These are phyloP conservation scores for Gnatocerus cornutus DNA, from an alignment of 2,888 invertebrate species.

Conservation along the genomic window DNA sequence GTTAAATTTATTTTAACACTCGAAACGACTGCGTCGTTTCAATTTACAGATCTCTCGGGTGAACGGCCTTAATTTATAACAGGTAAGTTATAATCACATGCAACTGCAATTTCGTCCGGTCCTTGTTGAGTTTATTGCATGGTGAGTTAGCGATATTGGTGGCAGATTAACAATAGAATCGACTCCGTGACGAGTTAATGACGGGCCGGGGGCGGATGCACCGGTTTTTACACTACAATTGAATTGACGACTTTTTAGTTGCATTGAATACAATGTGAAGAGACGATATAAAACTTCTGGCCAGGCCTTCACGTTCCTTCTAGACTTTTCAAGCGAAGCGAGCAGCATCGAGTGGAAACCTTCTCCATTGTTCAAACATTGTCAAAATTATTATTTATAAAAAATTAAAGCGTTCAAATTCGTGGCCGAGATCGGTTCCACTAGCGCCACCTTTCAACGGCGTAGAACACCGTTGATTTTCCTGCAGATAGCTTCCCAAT, in stretches of 20 bases:
- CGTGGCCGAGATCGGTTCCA: too few relatives aligned
- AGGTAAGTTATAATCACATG: slow-evolving; percentile 47
- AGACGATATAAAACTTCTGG: slow-evolving; percentile 14
- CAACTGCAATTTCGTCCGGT: slow-evolving; percentile 46
- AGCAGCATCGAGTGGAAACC: neutral
- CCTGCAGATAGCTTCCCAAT: neutral
- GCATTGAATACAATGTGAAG: slow-evolving; percentile 28
- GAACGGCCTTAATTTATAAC: slow-evolving; percentile 46
- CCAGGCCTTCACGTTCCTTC: slow-evolving; percentile 12
- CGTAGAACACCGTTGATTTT: neutral
- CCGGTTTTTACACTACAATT: slow-evolving; percentile 29
- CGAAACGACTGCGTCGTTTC: slow-evolving; percentile 18
- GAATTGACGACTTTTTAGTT: slow-evolving; percentile 33
- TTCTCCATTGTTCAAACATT: neutral
- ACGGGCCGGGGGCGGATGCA: slow-evolving; percentile 39
- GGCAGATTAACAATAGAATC: slow-evolving; percentile 35
- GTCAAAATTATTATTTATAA: too few relatives aligned
- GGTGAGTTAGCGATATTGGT: slow-evolving; percentile 40
- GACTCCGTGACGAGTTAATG: slow-evolving; percentile 43
- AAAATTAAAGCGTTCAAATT: too few relatives aligned
- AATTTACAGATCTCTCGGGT: slow-evolving; percentile 12
- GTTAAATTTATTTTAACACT: slow-evolving; percentile 22
- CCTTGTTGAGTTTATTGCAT: slow-evolving; percentile 36
- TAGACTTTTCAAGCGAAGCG: neutral
- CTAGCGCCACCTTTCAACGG: neutral